Base-by-base conservation (phyloP, 2,888 invertebrate species). In the Gastracanthus pulcherrimus region DNA sequence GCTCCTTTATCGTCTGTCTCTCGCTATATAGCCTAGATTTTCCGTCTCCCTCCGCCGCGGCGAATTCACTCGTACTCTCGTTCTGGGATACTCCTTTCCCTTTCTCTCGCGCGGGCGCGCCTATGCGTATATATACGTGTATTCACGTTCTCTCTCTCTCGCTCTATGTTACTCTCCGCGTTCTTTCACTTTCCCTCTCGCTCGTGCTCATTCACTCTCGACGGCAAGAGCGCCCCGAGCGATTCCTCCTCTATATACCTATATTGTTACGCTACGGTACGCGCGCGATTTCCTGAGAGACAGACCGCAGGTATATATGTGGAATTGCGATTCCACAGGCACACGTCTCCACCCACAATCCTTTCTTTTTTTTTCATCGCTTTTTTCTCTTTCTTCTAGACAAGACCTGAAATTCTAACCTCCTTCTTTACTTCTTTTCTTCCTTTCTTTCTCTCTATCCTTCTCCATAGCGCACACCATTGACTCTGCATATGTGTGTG, bases 21-120 rank as follows among this genome's bases (percentile, higher is more conserved):
- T 58, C 36, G 34, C 23, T 75, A 82, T 83, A 41, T 66, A 81
- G 58, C 81, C 41, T 66, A 76, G 64, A 75, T 84, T 75, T 45
- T 26, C 51, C 64, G 31, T 70, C 70, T 69, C 62, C 51, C 62
- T 72, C 78, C 64, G 80, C 71, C 55, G 4, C 16, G 19, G 72
- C 70, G 48, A 62, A 66, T 79, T 62, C 66, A 71, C 75, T 74
- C 80, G 67, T 80, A 77, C 82, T 80, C 81, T 69, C 82, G 81
- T 81, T 77, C 75, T 62, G 51, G 58, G 26, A 38, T 38, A 62
- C 58, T 48, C 72, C 79, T 74, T 74, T 80, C 79, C 66, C 76
- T 70, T 70, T 80, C 74, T 69, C 72, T 64, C 58, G 75, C 31
- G 48, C 23, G 19, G 76, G 67, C 76, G 76, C 76, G 58, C 67